A percentile compares a stretch with the other conserved stretches of the same genome.
Evolutionary conservation across 2,797 vertebrate species (phyloP).

Genomic region (Nannoperca obscura): DNA sequence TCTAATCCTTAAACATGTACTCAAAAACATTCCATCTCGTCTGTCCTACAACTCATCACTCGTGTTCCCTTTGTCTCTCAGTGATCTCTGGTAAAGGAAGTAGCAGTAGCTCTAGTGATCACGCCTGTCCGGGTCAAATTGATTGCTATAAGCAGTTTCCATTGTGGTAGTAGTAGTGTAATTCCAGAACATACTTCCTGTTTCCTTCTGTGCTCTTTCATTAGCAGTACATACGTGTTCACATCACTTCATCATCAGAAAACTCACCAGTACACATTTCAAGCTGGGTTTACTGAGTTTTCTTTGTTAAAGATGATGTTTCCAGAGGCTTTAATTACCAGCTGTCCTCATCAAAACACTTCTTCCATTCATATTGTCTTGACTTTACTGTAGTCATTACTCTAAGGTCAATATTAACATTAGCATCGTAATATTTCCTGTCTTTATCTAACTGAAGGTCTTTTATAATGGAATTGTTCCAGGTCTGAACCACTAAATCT

Average conservation of each 20-base stretch:
- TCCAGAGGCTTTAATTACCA: constrained; percentile 2
- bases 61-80: not conserved
- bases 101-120: not conserved
- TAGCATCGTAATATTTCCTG: not conserved
- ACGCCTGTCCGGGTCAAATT: too few relatives aligned
- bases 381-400: not conserved
- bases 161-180: too few relatives aligned
- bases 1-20: not conserved
- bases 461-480: not conserved
- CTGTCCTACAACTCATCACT: not conserved
- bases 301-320: not conserved
- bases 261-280: not conserved
- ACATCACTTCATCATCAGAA: not conserved
- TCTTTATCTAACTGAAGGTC: not conserved
- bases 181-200: not conserved
- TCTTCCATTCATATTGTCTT: not conserved
- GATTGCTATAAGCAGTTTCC: too few relatives aligned
- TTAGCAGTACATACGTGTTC: not conserved
- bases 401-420: not conserved
- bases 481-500: not conserved
- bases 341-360: not conserved
- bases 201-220: not conserved
- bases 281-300: not conserved
- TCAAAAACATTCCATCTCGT: not conserved
- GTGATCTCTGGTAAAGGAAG: not conserved